Conservation (phyloP, 2,113 vertebrate species). For the Centropus bengalensis region DNA sequence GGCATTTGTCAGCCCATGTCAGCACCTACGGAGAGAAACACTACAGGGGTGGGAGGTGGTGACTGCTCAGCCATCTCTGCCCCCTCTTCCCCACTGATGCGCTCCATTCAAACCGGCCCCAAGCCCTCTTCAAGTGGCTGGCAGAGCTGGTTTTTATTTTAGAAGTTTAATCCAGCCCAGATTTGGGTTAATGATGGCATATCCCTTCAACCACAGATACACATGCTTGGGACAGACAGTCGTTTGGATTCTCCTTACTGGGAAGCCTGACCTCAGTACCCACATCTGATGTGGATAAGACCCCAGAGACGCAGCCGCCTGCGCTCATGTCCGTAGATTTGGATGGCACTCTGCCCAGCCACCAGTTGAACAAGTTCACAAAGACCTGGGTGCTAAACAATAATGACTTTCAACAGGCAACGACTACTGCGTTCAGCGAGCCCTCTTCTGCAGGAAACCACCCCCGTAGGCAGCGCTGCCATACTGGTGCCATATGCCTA, state of each 20-base stretch:
- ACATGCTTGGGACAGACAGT: conserved; percentile 56
- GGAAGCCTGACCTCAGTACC: conserved; percentile 43
- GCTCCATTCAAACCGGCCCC: not conserved
- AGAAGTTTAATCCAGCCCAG: conserved; percentile 71
- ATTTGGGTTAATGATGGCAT: conserved; percentile 53
- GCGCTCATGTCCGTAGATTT: not conserved
- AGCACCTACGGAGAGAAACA: not conserved
- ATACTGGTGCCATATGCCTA: conserved; percentile 75
- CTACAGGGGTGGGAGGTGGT: not conserved
- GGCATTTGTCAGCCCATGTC: not conserved
- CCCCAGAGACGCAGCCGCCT: conserved; percentile 28
- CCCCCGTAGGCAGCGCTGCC: conserved; percentile 41
- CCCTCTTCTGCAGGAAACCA: conserved; percentile 57
- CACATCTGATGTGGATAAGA: conserved; percentile 62
- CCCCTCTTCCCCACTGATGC: not conserved
- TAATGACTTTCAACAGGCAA: conserved; percentile 45
- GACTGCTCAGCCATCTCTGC: not conserved
- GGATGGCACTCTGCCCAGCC: conserved; percentile 53
- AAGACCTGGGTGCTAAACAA: conserved; percentile 59
- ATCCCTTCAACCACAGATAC: conserved; percentile 74
- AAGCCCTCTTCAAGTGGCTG: conserved; percentile 50
- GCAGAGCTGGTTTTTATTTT: conserved; percentile 76
- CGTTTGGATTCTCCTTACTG: conserved; percentile 58
- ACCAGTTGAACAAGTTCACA: conserved; percentile 57
- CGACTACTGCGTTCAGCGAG: conserved; percentile 44